Conservation (phyloP, 1,140 invertebrate species). For the Pentalonia nigronervosa region DNA sequence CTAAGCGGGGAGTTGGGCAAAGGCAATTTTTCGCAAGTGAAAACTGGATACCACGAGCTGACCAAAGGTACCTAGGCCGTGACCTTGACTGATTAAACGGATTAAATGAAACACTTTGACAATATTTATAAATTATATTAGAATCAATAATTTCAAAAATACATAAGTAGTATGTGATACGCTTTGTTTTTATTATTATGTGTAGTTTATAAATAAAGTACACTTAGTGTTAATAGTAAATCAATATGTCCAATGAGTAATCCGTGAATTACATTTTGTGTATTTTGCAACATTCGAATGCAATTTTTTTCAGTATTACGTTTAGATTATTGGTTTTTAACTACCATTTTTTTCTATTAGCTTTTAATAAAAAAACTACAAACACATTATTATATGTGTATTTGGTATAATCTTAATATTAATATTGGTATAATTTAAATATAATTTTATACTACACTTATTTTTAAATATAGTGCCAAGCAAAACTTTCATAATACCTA, state of each 20-base stretch:
- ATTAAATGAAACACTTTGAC: constrained; percentile 51
- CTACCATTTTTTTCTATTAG: no score
- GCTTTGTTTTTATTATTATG: background rate
- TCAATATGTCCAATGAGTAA: background rate
- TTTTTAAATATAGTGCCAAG: no score
- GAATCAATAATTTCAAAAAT: background rate
- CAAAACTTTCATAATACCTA: background rate
- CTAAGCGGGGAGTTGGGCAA: constrained; percentile 77
- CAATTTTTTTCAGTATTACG: background rate
- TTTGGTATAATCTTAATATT: no score
- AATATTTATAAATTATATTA: background rate
- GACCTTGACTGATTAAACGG: constrained; percentile 38
- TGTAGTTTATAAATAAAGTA: background rate
- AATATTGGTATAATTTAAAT: no score
- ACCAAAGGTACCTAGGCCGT: constrained; percentile 74
- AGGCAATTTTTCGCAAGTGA: constrained; percentile 91
- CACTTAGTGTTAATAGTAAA: background rate
- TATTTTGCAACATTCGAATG: background rate
- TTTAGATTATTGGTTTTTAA: no score
- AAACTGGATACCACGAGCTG: constrained; percentile 81
- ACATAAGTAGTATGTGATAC: background rate
- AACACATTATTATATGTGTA: no score
- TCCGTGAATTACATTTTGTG: background rate
- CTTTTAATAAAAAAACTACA: no score
- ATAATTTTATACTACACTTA: no score